Evolutionary conservation across 2,888 invertebrate genomes (phyloP).

Genomic region (Hemicrepidius hirtus): DNA sequence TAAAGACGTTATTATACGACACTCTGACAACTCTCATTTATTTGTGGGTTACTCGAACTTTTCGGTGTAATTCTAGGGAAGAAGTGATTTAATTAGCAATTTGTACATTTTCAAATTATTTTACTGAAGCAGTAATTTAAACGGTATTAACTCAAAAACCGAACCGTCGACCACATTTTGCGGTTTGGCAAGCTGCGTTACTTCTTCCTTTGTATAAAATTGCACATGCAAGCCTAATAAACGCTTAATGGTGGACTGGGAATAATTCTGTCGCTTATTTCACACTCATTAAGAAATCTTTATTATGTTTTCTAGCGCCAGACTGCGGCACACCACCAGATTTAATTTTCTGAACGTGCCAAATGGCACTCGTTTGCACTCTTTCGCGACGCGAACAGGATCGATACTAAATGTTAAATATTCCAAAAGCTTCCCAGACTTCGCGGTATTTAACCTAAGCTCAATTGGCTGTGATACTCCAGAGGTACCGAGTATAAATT

Average conservation of each 20-base stretch:
- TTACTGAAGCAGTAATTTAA: neutral
- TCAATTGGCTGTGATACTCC: conserved; percentile 30
- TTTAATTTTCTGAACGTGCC: conserved; percentile 34
- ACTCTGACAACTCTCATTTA: conserved; percentile 8
- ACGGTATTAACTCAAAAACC: neutral
- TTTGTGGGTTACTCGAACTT: conserved; percentile 27
- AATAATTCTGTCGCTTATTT: conserved; percentile 24
- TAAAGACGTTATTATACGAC: conserved; percentile 18
- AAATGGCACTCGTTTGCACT: conserved; percentile 30
- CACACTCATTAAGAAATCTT: conserved; percentile 31
- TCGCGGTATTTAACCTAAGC: conserved; percentile 22
- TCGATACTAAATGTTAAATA: conserved; percentile 32
- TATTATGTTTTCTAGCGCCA: conserved; percentile 25
- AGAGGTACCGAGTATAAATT: conserved; percentile 22
- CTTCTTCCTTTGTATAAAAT: neutral
- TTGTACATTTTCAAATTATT: conserved; percentile 19
- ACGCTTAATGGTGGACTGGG: neutral
- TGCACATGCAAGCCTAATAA: conserved; percentile 13
- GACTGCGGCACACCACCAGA: conserved; percentile 14
- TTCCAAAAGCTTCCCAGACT: conserved; percentile 21
- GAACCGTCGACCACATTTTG: neutral
- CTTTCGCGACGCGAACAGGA: conserved; percentile 7
- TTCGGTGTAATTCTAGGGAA: neutral
- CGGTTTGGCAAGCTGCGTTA: neutral
- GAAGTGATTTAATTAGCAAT: conserved; percentile 18